Conservation (phyloP, 2,888 invertebrate genomes). For the Aspidiotus destructor region DNA sequence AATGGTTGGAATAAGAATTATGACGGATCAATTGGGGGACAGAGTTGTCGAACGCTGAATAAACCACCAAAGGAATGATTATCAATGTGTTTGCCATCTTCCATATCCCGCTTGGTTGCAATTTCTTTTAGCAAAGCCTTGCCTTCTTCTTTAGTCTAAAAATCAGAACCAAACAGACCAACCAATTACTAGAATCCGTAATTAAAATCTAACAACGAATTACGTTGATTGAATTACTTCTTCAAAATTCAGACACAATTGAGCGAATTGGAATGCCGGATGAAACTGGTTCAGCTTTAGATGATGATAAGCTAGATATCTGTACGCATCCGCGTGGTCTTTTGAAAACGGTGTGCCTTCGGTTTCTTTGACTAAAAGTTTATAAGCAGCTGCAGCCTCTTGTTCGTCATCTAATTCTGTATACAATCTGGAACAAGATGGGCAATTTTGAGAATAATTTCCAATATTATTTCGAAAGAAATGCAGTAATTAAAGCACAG, state of each 20-base stretch:
- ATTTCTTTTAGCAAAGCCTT: constrained; percentile 27
- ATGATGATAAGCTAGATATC: constrained; percentile 85
- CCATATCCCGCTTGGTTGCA: constrained; percentile 11
- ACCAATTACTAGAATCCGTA: too few species aligned
- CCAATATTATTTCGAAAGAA: background rate
- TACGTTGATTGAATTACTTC: constrained; percentile 1
- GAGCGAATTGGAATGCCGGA: constrained; percentile 79
- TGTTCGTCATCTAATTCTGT: constrained; percentile 23
- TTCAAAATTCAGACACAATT: constrained; percentile 31
- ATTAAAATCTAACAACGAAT: background rate
- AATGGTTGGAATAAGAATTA: background rate
- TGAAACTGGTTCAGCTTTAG: constrained; percentile 71
- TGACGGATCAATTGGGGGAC: too few species aligned
- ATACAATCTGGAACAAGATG: constrained; percentile 52
- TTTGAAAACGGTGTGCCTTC: constrained; percentile 48
- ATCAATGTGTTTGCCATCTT: constrained; percentile 22
- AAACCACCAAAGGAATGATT: background rate
- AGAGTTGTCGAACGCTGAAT: background rate
- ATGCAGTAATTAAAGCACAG: background rate
- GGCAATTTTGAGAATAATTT: background rate
- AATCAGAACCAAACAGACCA: background rate
- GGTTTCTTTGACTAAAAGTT: constrained; percentile 24
- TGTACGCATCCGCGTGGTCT: constrained; percentile 75
- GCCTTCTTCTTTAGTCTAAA: constrained; percentile 30
- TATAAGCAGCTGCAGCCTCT: constrained; percentile 18